These are phyloP conservation scores for Ochotona curzoniae DNA, from an alignment of 2,113 vertebrate species.

Conservation along the genomic window DNA sequence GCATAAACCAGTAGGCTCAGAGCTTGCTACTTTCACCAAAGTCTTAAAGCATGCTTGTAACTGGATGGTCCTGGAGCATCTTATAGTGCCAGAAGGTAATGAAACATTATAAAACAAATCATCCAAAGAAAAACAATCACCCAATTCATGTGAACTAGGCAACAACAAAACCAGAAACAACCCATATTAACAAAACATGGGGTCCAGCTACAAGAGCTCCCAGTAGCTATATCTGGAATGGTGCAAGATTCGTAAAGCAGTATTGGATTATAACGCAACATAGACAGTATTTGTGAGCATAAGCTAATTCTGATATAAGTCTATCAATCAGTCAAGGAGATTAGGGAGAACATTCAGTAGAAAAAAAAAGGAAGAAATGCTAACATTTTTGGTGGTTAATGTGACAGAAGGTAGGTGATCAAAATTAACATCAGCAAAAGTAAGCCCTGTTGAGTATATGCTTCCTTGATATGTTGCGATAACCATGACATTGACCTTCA, in stretches of 20 bases:
- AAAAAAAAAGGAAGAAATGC: not conserved
- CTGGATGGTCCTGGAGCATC: not conserved
- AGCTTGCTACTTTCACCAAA: no score
- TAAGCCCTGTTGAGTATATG: not conserved
- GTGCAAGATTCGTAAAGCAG: conserved; percentile 1
- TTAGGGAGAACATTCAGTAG: not conserved
- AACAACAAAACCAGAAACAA: not conserved
- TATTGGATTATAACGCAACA: not conserved
- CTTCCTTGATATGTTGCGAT: not conserved
- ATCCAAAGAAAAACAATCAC: no score
- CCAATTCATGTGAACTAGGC: not conserved
- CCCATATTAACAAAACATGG: not conserved
- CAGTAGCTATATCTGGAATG: not conserved
- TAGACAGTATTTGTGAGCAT: not conserved
- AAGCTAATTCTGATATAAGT: not conserved
- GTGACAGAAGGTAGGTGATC: not conserved
- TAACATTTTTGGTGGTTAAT: no score
- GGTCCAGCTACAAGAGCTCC: not conserved
- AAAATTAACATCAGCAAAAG: not conserved
- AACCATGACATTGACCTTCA: not conserved
- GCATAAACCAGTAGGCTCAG: no score
- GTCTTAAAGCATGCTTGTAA: no score
- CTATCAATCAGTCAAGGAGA: not conserved
- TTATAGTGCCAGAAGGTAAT: not conserved
- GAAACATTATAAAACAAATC: not conserved